phyloP scores from a whole-genome alignment of 2,113 vertebrate genomes.

The Australoheros scitulus region DNA sequence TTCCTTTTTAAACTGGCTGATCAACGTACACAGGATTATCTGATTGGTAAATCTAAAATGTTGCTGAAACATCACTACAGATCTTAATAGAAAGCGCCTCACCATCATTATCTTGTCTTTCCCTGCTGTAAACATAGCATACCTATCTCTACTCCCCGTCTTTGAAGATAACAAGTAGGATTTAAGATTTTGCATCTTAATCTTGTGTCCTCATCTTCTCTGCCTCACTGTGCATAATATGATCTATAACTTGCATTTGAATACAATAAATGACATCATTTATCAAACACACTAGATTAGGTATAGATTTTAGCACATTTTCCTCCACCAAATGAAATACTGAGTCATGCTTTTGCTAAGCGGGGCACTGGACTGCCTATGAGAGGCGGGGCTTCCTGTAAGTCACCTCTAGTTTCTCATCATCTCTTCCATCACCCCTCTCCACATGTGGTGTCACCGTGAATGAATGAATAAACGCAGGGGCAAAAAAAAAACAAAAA shows the following conservation, averaged over 20 bases:
- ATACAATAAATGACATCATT: background rate
- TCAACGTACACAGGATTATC: background rate
- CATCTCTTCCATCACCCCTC: background rate
- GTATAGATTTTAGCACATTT: background rate
- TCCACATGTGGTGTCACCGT: background rate
- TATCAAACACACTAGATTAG: background rate
- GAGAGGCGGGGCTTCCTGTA: background rate
- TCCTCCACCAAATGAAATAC: background rate
- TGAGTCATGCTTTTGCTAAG: constrained; percentile 35
- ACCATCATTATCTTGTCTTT: background rate
- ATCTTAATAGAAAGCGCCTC: constrained; percentile 6
- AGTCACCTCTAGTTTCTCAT: constrained; percentile 19
- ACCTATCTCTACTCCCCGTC: background rate
- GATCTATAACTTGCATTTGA: background rate
- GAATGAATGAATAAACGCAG: background rate
- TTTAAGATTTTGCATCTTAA: background rate
- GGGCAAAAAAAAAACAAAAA: background rate
- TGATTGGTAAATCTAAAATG: background rate
- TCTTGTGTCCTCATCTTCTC: background rate
- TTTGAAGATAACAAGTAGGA: background rate
- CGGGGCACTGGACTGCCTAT: background rate
- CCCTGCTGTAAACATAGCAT: background rate
- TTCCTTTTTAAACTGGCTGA: background rate
- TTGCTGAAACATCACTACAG: background rate
- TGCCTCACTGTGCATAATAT: background rate